Conservation (phyloP, 2,888 invertebrate species). For the Saturnia japonica region DNA sequence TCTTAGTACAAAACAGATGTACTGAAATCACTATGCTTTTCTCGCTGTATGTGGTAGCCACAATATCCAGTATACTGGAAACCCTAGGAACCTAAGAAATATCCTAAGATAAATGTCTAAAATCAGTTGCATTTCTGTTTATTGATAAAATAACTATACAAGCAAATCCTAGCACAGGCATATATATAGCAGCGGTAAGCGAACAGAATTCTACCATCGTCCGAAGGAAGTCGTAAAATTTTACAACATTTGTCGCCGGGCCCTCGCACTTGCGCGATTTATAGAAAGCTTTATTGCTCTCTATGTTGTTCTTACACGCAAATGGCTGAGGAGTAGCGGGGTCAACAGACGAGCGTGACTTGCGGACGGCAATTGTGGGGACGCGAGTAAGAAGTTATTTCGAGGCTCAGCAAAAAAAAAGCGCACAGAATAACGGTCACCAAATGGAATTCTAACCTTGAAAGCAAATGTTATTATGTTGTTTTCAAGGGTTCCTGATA, state of each 20-base stretch:
- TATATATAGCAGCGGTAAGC: not conserved
- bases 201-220: constrained; percentile 28
- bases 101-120: not conserved
- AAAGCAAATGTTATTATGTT: not conserved
- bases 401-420: not conserved
- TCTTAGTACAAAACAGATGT: not conserved
- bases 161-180: constrained; percentile 32
- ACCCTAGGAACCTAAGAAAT: too few relatives aligned
- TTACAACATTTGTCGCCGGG: constrained; percentile 48
- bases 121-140: not conserved
- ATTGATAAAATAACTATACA: constrained; percentile 17
- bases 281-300: constrained; percentile 59
- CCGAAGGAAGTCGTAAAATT: constrained; percentile 61
- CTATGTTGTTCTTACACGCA: constrained; percentile 26
- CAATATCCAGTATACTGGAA: not conserved
- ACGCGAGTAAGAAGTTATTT: not conserved
- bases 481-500: not conserved
- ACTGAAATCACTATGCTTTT: not conserved
- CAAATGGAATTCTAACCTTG: not conserved
- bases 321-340: constrained; percentile 17
- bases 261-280: constrained; percentile 46
- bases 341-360: constrained; percentile 20
- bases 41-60: not conserved
- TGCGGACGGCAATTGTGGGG: constrained; percentile 7
- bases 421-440: not conserved